Percentiles rank a stretch among this genome's conserved stretches.
Conservation (phyloP, 2,797 vertebrate species). For the Chelon auratus region DNA sequence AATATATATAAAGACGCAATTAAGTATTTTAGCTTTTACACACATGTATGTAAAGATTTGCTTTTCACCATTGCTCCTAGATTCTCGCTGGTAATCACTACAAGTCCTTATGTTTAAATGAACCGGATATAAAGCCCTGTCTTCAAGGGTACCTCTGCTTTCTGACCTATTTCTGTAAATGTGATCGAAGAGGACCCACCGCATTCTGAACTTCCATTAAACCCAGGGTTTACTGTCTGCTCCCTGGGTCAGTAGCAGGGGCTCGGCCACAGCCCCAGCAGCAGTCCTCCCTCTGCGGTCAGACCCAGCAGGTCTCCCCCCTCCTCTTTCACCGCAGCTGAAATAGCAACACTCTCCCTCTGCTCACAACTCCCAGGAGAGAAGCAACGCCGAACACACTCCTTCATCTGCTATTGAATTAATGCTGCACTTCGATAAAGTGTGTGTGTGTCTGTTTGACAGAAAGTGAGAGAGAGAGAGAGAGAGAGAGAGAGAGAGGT, state of each 20-base stretch:
- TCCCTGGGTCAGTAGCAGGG: slow-evolving; percentile 78
- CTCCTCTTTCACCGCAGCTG: slow-evolving; percentile 67
- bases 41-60: not conserved
- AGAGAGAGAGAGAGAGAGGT: slow-evolving; percentile 3
- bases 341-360: slow-evolving; percentile 69
- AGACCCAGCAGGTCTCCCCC: slow-evolving; percentile 59
- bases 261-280: slow-evolving; percentile 76
- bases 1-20: too few species aligned
- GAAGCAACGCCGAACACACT: slow-evolving; percentile 76
- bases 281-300: slow-evolving; percentile 74
- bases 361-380: slow-evolving; percentile 67
- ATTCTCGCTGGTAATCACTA: too few species aligned
- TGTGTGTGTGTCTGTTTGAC: slow-evolving; percentile 6
- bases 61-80: not conserved
- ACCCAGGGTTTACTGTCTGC: slow-evolving; percentile 72
- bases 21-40: not conserved
- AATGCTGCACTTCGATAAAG: slow-evolving; percentile 69
- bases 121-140: not conserved
- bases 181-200: slow-evolving; percentile 69
- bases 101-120: too few species aligned
- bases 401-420: slow-evolving; percentile 82
- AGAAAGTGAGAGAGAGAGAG: not conserved
- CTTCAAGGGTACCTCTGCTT: slow-evolving; percentile 22
- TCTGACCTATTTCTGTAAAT: slow-evolving; percentile 57
- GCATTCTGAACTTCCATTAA: slow-evolving; percentile 72